phyloP scores from a whole-genome alignment of 2,113 vertebrate genomes.

The Chaetodon auriga region DNA sequence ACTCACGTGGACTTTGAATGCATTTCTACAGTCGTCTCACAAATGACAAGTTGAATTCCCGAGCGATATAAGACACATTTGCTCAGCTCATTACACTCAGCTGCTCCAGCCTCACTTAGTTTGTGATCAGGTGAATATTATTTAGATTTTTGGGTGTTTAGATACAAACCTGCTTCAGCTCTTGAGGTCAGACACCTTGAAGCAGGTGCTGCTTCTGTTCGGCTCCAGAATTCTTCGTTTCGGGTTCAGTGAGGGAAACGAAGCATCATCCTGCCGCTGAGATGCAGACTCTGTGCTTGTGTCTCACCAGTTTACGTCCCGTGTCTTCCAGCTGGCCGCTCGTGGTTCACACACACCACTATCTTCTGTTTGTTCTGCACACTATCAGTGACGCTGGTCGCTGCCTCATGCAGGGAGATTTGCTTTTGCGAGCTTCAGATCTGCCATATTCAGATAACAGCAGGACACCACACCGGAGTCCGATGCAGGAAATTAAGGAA shows the following conservation, averaged over 20 bases:
- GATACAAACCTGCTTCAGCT: no score
- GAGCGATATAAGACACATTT: neutral
- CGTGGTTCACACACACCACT: neutral
- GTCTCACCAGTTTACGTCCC: no score
- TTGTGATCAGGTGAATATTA: neutral
- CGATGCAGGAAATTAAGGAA: conserved; percentile 58
- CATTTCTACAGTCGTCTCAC: neutral
- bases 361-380: neutral
- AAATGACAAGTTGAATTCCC: neutral
- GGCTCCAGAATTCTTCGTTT: neutral
- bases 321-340: neutral
- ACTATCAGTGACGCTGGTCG: neutral
- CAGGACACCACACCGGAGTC: conserved; percentile 8
- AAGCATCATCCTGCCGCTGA: no score
- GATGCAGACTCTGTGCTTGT: no score
- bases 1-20: neutral
- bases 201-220: neutral
- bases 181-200: no score
- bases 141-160: no score
- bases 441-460: conserved; percentile 37
- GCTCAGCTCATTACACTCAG: neutral
- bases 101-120: neutral
- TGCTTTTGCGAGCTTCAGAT: conserved; percentile 8
- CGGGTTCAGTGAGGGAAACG: neutral
- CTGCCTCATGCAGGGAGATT: neutral